Evolutionary conservation across 2,113 vertebrate species (phyloP), one percentile per base, ranked within the genome.

Genomic region (Cynoglossus semilaevis): DNA sequence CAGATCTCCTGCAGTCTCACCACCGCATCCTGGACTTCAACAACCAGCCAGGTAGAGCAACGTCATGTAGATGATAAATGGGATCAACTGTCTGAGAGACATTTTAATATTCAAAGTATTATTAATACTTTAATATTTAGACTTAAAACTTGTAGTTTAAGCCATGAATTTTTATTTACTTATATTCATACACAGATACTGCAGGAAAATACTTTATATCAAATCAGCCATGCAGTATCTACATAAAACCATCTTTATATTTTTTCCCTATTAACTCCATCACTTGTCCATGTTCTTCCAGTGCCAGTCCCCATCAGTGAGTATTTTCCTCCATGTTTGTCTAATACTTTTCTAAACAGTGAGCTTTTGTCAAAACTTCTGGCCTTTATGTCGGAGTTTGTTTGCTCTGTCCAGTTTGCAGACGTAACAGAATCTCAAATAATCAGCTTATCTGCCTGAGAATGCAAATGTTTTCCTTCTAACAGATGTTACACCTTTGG

Each of bases 1-100:
- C 96, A 0, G 97, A 99, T 66, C 89, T 98, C 9, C 74, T 99
- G 62, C 97, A 99, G 86, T 97, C 96, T 1, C 97, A 98, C 80
- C 96, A 98, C 72, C 95, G 96, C 70, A 98, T 98, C 72, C 91
- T 98, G 50, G 97, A 99, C 86, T 98, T 99, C 83, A 98, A 91
- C 76, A 93, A 95, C 74, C 94, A 95, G 58, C 95, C 96, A 37
- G 97, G 96, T 98, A 80, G 80, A 89, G 80, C 81, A 89, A 29
- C 6, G 22, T n/a, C n/a, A n/a, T n/a, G n/a, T n/a, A n/a, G n/a
- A n/a, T 29, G 22, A 29, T 4, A 29, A 29, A 6, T 29, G 22
- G 22, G 22, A 29, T 29, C 22, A 29, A 29, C 6, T 29, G 22
- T 29, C 22, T 6, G 22, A 29, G 6, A 29, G 22, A 2, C 22